Conservation (phyloP, 1,140 invertebrate species). For the Macrobrachium rosenbergii region DNA sequence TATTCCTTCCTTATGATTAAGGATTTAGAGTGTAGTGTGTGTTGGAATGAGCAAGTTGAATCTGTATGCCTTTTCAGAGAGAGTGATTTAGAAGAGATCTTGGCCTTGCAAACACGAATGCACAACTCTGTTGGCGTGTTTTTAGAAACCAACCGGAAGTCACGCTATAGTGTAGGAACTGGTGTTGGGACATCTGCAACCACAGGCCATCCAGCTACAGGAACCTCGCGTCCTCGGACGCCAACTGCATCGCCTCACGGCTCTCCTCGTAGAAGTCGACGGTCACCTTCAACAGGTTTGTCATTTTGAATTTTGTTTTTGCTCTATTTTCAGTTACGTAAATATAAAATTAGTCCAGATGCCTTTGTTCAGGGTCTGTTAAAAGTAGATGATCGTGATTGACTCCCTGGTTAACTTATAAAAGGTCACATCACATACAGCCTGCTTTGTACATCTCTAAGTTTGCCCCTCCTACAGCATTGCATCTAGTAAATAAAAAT, state of each 20-base stretch:
- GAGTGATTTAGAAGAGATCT: constrained; percentile 77
- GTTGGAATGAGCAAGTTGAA: background rate
- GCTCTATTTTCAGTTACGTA: background rate
- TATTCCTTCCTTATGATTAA: no score
- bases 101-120: constrained; percentile 77
- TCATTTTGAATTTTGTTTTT: background rate
- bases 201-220: constrained; percentile 23
- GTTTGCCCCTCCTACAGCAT: no score
- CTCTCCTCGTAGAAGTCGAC: constrained; percentile 55
- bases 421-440: no score
- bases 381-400: no score
- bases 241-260: constrained; percentile 65
- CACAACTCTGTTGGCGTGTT: constrained; percentile 79
- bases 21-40: no score
- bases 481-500: background rate
- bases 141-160: constrained; percentile 70
- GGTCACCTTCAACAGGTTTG: constrained; percentile 58
- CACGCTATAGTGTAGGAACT: background rate
- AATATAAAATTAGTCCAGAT: background rate
- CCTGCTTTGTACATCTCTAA: no score
- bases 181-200: background rate
- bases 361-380: no score
- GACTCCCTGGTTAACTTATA: no score
- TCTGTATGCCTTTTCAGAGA: constrained; percentile 71
- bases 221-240: constrained; percentile 58